These are phyloP conservation scores for Hippopotamyrus pictus DNA, from an alignment of 2,797 vertebrate genomes.

Conservation along the genomic window DNA sequence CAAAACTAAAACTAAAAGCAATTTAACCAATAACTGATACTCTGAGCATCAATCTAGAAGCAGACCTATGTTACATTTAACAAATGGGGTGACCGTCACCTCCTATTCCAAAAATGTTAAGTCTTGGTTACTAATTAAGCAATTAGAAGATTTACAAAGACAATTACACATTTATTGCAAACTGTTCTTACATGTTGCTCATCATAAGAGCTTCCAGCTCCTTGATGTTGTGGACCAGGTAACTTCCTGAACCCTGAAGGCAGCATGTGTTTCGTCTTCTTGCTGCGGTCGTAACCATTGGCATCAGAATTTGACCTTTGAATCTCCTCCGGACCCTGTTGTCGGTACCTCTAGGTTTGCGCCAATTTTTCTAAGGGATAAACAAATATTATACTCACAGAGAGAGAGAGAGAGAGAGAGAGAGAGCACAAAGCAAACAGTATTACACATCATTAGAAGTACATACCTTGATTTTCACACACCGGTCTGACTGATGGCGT, in stretches of 20 bases:
- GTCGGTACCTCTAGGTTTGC: constrained; percentile 93
- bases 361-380: constrained; percentile 87
- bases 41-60: not conserved
- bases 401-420: too few species aligned
- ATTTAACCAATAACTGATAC: not conserved
- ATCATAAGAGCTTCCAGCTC: constrained; percentile 95
- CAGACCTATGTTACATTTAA: not conserved
- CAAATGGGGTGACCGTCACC: not conserved
- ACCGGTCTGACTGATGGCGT: constrained; percentile 91
- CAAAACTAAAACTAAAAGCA: not conserved
- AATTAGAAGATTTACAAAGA: not conserved
- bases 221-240: constrained; percentile 86
- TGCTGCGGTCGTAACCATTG: constrained; percentile 93
- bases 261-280: constrained; percentile 96
- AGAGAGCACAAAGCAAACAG: not conserved
- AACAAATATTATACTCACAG: too few species aligned
- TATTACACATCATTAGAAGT: not conserved
- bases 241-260: constrained; percentile 92
- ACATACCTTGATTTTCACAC: constrained; percentile 92
- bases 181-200: constrained; percentile 83
- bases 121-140: not conserved
- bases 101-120: not conserved
- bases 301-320: constrained; percentile 98
- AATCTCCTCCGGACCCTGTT: constrained; percentile 92
- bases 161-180: not conserved